Base-by-base conservation (phyloP, 35 echinoderm and acorn worm species). In the Patiria miniata region DNA sequence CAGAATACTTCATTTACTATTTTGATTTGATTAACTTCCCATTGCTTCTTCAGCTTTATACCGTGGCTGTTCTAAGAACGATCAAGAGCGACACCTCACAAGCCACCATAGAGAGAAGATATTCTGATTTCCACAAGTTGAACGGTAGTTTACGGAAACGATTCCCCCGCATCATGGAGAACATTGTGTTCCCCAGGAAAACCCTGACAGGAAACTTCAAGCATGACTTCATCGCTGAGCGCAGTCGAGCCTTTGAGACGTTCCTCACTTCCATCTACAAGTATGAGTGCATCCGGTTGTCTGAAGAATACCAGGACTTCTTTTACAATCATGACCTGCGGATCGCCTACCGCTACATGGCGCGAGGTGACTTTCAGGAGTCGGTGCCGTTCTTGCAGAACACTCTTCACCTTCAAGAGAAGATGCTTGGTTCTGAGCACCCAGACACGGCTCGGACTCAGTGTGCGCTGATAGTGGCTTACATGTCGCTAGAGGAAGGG, bases 51-150 rank as follows among this genome's bases (percentile, higher is more conserved):
- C 85, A 94, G 91, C 52, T 98, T 1, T 98, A 98, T 53, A 98
- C 90, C 39, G 59, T 98, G 15, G 95, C 95, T 53, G 92, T 98
- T 16, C 86, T 88, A 50, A 65, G 95, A 16, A 91, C 88, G n/a
- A 98, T 93, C 36, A 92, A 92, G 23, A 86, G 33, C n/a, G 95
- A 98, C 82, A 88, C 95, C 52, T 98, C 95, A 42, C 95, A 98
- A 77, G 95, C 95, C 10, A 84, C 81, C 23, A 83, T 98, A 21
- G 95, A 98, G 59, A 91, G 92, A 53, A 81, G 95, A 76, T 98
- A 98, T 69, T 94, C 95, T 40, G 95, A 98, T 58, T 98, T 98
- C 68, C 54, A 94, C 80, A 8, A 85, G 14, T 81, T 98, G 32
- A 93, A 98, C 78, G 78, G 81, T 22, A 79, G 68, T 37, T 86